Percentiles rank a stretch among this genome's conserved stretches.
Evolutionary conservation across 53 echinoderm and acorn worm species (phyloP).

Genomic region (Paracentrotus lividus): DNA sequence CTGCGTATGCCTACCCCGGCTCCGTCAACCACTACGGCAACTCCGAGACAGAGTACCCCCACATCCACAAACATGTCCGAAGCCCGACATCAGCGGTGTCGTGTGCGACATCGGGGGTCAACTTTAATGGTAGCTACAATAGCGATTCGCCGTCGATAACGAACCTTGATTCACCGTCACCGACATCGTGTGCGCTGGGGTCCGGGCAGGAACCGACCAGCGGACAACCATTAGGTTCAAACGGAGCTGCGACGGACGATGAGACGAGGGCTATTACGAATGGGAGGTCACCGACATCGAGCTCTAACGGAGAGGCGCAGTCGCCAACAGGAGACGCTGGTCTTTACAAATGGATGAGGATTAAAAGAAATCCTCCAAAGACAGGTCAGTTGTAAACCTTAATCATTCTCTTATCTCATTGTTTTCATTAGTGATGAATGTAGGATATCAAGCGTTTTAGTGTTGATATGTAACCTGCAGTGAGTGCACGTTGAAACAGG

Average conservation of each 20-base stretch:
- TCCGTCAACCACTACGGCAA: constrained; percentile 65
- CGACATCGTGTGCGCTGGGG: constrained; percentile 76
- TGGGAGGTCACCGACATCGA: constrained; percentile 78
- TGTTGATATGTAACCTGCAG: constrained; percentile 18
- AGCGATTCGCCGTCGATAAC: constrained; percentile 87
- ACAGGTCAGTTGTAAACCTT: constrained; percentile 76
- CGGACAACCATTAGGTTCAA: constrained; percentile 74
- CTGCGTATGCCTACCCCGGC: constrained; percentile 77
- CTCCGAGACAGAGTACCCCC: constrained; percentile 70
- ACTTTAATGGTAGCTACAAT: constrained; percentile 85
- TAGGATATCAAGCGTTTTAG: too few relatives aligned
- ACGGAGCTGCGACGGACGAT: constrained; percentile 72
- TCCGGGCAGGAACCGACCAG: constrained; percentile 72
- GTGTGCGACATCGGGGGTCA: constrained; percentile 74
- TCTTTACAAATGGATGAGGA: constrained; percentile 98
- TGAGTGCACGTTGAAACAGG: constrained; percentile 26
- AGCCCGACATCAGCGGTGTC: constrained; percentile 73
- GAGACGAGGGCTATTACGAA: constrained; percentile 74
- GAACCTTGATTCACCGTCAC: constrained; percentile 83
- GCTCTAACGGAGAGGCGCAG: constrained; percentile 75
- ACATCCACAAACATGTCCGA: constrained; percentile 74
- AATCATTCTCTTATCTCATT: background rate
- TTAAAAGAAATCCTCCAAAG: constrained; percentile 98
- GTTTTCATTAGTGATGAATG: background rate
- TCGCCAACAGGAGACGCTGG: constrained; percentile 82